Evolutionary conservation across 2,797 vertebrate species (phyloP).

Genomic region (Todus mexicanus): DNA sequence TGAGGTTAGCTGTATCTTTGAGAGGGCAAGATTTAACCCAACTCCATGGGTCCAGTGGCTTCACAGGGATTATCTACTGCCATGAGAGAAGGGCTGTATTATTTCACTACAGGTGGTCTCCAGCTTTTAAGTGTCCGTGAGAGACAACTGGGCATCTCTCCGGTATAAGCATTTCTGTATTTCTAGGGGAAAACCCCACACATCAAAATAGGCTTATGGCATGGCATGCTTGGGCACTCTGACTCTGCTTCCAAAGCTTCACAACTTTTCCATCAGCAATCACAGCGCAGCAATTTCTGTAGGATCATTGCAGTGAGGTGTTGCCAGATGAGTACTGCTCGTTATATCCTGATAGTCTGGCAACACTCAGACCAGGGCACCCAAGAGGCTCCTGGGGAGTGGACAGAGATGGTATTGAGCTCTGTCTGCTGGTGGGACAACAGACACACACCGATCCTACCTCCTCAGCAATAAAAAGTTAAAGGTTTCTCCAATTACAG

Average conservation of each 20-base stretch:
- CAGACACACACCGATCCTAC: neutral
- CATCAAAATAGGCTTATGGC: neutral
- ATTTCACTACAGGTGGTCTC: neutral
- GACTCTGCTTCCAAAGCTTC: neutral
- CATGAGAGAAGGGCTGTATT: neutral
- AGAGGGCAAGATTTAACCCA: neutral
- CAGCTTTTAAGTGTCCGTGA: neutral
- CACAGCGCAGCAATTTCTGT: neutral
- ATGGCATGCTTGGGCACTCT: neutral
- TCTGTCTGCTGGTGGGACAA: neutral
- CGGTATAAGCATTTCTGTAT: neutral
- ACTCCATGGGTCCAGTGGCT: neutral
- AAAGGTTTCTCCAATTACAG: neutral
- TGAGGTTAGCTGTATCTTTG: neutral
- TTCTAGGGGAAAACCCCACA: neutral
- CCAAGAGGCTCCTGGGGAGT: neutral
- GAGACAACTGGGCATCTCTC: neutral
- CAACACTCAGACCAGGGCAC: neutral
- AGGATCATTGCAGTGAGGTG: neutral
- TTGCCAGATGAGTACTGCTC: neutral
- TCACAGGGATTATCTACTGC: neutral
- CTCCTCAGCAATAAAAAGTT: neutral
- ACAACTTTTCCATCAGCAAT: neutral
- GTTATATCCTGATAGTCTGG: neutral
- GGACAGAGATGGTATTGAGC: neutral